phyloP scores from a whole-genome alignment of 1,140 invertebrate species.

The Anastatus disparis region DNA sequence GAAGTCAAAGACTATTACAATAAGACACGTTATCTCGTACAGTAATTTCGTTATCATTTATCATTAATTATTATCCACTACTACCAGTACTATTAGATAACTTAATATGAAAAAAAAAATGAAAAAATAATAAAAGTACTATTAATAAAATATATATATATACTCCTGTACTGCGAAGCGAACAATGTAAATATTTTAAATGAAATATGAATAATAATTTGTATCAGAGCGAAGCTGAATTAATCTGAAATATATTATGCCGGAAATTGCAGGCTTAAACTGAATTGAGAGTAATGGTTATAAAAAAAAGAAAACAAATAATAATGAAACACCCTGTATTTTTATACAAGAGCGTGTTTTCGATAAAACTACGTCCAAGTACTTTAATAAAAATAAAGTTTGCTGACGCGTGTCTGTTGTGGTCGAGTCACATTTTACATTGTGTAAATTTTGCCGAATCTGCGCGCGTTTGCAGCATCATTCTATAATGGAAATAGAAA shows the following conservation, averaged over 20 bases:
- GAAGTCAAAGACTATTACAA: constrained; percentile 37
- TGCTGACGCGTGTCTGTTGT: constrained; percentile 36
- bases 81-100: constrained; percentile 19
- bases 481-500: constrained; percentile 15
- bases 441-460: constrained; percentile 38
- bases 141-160: constrained; percentile 24
- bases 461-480: constrained; percentile 29
- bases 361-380: constrained; percentile 42
- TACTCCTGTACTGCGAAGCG: constrained; percentile 36
- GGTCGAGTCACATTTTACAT: constrained; percentile 36
- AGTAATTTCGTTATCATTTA: constrained; percentile 33
- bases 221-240: constrained; percentile 13
- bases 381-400: constrained; percentile 32
- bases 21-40: constrained; percentile 21
- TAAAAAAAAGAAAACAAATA: constrained; percentile 25
- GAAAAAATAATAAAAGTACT: constrained; percentile 24
- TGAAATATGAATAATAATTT: constrained; percentile 20
- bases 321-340: constrained; percentile 44
- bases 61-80: constrained; percentile 24
- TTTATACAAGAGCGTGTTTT: constrained; percentile 42
- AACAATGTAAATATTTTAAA: constrained; percentile 37
- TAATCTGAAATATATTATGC: constrained; percentile 13
- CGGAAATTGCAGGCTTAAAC: constrained; percentile 17
- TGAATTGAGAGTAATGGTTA: constrained; percentile 17
- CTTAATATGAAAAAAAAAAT: constrained; percentile 1